phyloP scores from a whole-genome alignment of 2,113 vertebrate genomes.

The Sphyrna mokarran region DNA sequence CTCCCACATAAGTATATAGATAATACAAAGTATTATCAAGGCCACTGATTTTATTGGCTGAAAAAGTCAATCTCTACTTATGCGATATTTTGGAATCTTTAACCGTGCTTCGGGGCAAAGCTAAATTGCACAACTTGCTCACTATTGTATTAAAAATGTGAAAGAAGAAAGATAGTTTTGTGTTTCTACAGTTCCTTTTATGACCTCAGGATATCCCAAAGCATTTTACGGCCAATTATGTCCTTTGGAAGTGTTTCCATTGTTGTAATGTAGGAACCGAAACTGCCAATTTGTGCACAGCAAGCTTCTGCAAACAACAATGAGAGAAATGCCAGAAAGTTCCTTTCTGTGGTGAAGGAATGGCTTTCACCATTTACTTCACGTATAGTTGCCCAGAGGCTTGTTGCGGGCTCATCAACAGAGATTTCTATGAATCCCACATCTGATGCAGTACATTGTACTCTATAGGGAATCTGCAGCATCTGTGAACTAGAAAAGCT shows the following conservation, averaged over 20 bases:
- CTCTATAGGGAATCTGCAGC: too few relatives aligned
- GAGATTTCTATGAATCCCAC: too few relatives aligned
- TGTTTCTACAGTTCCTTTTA: background rate
- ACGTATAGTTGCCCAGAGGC: background rate
- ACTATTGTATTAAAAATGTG: background rate
- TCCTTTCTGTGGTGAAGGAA: background rate
- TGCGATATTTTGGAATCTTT: background rate
- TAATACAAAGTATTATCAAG: background rate
- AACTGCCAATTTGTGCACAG: background rate
- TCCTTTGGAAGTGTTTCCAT: background rate
- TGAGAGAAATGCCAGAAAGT: background rate
- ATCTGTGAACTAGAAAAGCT: too few relatives aligned
- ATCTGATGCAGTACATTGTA: too few relatives aligned
- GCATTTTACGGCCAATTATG: background rate
- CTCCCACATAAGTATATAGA: background rate
- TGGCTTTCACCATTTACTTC: background rate
- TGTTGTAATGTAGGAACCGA: background rate
- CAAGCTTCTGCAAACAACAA: background rate
- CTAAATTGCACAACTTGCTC: background rate
- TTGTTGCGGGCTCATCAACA: too few relatives aligned
- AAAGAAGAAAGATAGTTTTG: background rate
- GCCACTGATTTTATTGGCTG: background rate
- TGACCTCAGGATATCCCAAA: background rate
- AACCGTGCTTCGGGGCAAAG: background rate
- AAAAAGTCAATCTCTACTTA: background rate